Conservation (phyloP, 2,797 vertebrate genomes). For the Myripristis murdjan region DNA sequence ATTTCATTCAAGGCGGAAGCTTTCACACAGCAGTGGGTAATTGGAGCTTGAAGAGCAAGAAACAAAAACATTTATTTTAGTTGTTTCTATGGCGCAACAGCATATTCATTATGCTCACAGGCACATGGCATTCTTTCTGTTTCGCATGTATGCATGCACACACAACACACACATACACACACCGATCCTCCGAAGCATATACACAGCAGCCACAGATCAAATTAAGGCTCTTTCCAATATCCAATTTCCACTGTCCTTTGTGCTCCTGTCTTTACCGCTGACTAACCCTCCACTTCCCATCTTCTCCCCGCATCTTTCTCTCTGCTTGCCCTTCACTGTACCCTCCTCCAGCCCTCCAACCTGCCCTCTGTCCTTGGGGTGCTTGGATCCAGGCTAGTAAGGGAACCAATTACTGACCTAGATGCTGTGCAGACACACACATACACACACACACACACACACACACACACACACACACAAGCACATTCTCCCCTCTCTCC, state of each 20-base stretch:
- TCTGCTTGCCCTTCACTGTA: constrained; percentile 26
- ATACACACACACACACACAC: not conserved
- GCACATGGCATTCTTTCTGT: constrained; percentile 1
- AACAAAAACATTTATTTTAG: constrained; percentile 13
- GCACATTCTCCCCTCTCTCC: too few relatives aligned
- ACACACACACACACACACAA: constrained; percentile 11
- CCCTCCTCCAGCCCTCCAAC: constrained; percentile 7
- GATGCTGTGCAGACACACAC: not conserved
- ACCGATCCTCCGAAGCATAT: constrained; percentile 12
- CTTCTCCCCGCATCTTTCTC: constrained; percentile 11
- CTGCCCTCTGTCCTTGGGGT: constrained; percentile 36
- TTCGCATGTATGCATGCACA: constrained; percentile 6
- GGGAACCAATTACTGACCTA: constrained; percentile 64
- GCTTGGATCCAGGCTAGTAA: constrained; percentile 35
- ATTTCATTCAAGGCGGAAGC: constrained; percentile 27
- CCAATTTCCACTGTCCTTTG: constrained; percentile 47
- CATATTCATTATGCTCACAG: constrained; percentile 31
- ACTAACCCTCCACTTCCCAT: constrained; percentile 30
- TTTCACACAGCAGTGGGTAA: constrained; percentile 26
- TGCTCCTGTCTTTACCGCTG: constrained; percentile 24
- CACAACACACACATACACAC: constrained; percentile 13
- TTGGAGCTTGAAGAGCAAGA: constrained; percentile 27
- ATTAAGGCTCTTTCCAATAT: constrained; percentile 35
- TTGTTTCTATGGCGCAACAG: constrained; percentile 17
- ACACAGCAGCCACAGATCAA: constrained; percentile 4